Conservation (phyloP, 2,113 vertebrate species). For the Melanerpes aurifrons region DNA sequence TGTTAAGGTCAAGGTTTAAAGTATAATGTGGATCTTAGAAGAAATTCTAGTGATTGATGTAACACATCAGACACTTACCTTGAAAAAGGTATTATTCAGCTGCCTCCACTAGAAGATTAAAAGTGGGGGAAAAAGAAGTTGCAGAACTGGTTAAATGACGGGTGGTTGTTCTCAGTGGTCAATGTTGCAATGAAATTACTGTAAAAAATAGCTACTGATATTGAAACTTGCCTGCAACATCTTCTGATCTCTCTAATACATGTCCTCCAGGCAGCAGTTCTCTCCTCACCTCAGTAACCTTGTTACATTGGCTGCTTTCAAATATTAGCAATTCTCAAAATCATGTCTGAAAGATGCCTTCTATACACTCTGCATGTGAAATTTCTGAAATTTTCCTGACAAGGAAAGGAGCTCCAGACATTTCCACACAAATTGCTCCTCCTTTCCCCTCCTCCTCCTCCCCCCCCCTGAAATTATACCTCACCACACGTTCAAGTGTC, state of each 20-base stretch:
- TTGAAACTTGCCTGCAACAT: constrained; percentile 60
- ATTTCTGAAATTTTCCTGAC: constrained; percentile 51
- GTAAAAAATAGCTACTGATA: constrained; percentile 63
- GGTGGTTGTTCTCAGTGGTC: constrained; percentile 56
- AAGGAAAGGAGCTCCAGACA: neutral
- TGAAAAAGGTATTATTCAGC: constrained; percentile 48
- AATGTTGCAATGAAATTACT: constrained; percentile 64
- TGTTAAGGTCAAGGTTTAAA: constrained; percentile 68
- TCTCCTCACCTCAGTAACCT: constrained; percentile 60
- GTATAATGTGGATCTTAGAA: constrained; percentile 53
- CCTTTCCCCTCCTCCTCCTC: neutral
- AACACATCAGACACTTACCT: constrained; percentile 50
- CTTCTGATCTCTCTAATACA: constrained; percentile 49
- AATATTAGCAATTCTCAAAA: constrained; percentile 61
- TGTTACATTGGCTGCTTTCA: constrained; percentile 58
- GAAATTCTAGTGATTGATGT: constrained; percentile 44
- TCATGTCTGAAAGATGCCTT: constrained; percentile 32
- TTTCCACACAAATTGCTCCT: neutral
- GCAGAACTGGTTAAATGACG: constrained; percentile 48
- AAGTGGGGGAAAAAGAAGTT: constrained; percentile 32
- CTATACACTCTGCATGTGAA: constrained; percentile 23
- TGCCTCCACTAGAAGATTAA: constrained; percentile 59
- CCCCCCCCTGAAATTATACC: neutral
- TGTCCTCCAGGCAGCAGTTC: constrained; percentile 55
- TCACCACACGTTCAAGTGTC: neutral